These are phyloP conservation scores for Cranoglanis bouderius DNA, from an alignment of 2,113 vertebrate genomes.

Conservation along the genomic window DNA sequence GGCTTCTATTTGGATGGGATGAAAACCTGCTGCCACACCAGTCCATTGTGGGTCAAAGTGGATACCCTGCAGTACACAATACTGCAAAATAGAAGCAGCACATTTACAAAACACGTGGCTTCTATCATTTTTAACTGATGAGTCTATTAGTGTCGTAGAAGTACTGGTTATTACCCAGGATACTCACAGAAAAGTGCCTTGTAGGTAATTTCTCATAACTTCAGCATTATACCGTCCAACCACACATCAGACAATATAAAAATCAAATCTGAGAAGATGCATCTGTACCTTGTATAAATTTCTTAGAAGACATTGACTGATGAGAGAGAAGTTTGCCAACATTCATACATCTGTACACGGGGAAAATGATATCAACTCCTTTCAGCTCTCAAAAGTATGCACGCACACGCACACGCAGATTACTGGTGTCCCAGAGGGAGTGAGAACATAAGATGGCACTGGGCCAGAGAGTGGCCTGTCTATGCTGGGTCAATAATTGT, in stretches of 20 bases:
- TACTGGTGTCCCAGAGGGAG: background rate
- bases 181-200: no score
- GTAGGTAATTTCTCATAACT: no score
- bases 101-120: no score
- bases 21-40: background rate
- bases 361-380: background rate
- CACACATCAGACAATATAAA: background rate
- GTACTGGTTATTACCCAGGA: no score
- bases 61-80: background rate
- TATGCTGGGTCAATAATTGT: background rate
- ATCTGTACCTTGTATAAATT: background rate
- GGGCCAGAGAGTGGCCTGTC: background rate
- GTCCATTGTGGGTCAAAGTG: no score
- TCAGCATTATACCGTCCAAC: background rate
- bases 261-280: background rate
- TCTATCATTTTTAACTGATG: no score
- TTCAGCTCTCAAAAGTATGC: background rate
- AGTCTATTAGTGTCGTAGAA: no score
- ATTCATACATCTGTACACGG: background rate
- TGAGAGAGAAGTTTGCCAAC: background rate
- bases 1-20: background rate
- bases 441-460: background rate
- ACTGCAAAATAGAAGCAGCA: no score
- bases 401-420: background rate
- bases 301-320: background rate